Percentiles rank a stretch among this genome's conserved stretches.
Conservation (phyloP, 1,140 invertebrate genomes). For the Zaprionus inermis region DNA sequence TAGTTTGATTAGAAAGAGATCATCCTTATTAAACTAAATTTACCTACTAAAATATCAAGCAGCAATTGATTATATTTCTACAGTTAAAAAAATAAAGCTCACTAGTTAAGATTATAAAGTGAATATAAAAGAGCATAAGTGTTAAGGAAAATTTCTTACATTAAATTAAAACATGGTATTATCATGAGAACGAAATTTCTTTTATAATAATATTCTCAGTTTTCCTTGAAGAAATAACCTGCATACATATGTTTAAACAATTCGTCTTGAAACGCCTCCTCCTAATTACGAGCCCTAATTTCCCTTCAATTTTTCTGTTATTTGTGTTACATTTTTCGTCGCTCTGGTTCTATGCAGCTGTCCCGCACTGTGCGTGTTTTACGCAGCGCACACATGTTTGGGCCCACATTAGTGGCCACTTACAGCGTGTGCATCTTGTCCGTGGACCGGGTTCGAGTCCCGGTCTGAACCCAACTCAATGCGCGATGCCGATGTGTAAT, state of each 20-base stretch:
- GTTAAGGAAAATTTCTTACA: no score
- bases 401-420: slow-evolving; percentile 72
- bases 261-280: neutral
- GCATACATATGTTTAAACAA: neutral
- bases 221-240: neutral
- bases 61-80: no score
- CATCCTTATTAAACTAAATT: no score
- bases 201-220: neutral
- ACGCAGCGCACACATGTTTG: slow-evolving; percentile 35
- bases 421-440: slow-evolving; percentile 67
- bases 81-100: no score
- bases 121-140: no score
- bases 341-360: neutral
- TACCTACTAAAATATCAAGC: no score
- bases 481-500: slow-evolving; percentile 63
- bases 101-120: no score
- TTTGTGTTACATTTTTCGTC: neutral
- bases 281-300: neutral
- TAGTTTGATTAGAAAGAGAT: no score
- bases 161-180: no score
- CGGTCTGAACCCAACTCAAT: neutral
- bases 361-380: slow-evolving; percentile 15
- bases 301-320: neutral
- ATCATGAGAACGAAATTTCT: no score
- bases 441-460: neutral